Evolutionary conservation across 2,113 vertebrate species (phyloP).

Genomic region (Neolamprologus ventralis): DNA sequence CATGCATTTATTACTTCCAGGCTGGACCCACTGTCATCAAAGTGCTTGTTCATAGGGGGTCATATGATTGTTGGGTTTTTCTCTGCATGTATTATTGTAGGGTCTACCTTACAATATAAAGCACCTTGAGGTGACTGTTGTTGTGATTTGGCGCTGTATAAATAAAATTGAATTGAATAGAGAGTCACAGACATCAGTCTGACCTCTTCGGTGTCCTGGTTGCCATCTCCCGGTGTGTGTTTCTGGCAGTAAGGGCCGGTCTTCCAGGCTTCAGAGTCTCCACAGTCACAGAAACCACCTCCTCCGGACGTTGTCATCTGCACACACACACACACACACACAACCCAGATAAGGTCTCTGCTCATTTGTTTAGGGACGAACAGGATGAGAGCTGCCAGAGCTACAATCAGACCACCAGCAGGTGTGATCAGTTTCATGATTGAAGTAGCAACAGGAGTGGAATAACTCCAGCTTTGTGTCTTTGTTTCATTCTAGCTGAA

Average conservation of each 20-base stretch:
- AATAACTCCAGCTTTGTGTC: neutral
- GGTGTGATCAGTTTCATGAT: neutral
- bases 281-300: conserved; percentile 98
- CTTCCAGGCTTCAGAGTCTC: conserved; percentile 96
- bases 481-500: neutral
- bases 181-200: neutral
- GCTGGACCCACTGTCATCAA: too few relatives aligned
- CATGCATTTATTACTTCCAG: too few relatives aligned
- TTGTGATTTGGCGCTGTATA: too few relatives aligned
- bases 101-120: too few relatives aligned
- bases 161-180: neutral
- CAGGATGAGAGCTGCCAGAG: neutral
- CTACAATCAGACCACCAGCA: neutral
- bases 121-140: too few relatives aligned
- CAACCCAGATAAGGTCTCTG: neutral
- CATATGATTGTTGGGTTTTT: too few relatives aligned
- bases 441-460: neutral
- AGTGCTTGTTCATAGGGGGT: too few relatives aligned
- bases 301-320: conserved; percentile 97
- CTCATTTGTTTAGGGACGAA: neutral
- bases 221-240: conserved; percentile 73
- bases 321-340: neutral
- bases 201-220: conserved; percentile 67
- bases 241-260: conserved; percentile 90
- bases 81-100: too few relatives aligned